phyloP scores from a whole-genome alignment of 1,140 invertebrate species.

The Antheraea pernyi region DNA sequence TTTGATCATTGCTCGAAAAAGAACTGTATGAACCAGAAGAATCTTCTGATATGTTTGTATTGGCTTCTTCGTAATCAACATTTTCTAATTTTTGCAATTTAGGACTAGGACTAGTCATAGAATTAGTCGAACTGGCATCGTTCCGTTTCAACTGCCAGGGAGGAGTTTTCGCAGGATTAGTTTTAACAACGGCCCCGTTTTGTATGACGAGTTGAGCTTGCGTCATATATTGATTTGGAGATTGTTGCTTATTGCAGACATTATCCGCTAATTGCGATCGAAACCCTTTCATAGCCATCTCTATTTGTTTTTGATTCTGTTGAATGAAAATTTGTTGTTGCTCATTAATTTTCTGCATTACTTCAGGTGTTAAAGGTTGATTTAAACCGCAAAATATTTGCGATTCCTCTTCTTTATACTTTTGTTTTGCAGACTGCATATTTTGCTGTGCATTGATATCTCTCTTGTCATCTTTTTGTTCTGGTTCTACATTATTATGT shows the following conservation, averaged over 20 bases:
- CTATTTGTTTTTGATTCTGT: conserved; percentile 78
- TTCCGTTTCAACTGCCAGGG: conserved; percentile 82
- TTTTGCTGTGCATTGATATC: conserved; percentile 32
- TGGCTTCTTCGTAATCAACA: conserved; percentile 58
- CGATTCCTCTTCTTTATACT: conserved; percentile 58
- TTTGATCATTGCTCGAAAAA: conserved; percentile 51
- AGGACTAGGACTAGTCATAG: conserved; percentile 53
- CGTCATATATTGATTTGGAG: conserved; percentile 58
- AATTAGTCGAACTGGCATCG: conserved; percentile 36
- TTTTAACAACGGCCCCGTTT: conserved; percentile 71
- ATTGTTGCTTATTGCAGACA: conserved; percentile 50
- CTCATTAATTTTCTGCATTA: conserved; percentile 80
- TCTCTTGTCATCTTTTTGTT: conserved; percentile 60
- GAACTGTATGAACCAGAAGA: conserved; percentile 42
- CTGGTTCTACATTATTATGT: conserved; percentile 41
- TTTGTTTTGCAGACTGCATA: conserved; percentile 25
- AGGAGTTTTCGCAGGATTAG: conserved; percentile 78
- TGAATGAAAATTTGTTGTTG: conserved; percentile 81
- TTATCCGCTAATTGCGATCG: conserved; percentile 69
- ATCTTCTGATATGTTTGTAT: conserved; percentile 49
- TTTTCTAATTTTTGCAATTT: conserved; percentile 56
- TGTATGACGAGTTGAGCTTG: conserved; percentile 73
- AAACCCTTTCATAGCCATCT: conserved; percentile 76
- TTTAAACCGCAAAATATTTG: conserved; percentile 71
- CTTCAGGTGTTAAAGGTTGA: conserved; percentile 74